These are phyloP conservation scores for Cataglyphis cursor DNA, from an alignment of 2,888 invertebrate species.

Conservation along the genomic window DNA sequence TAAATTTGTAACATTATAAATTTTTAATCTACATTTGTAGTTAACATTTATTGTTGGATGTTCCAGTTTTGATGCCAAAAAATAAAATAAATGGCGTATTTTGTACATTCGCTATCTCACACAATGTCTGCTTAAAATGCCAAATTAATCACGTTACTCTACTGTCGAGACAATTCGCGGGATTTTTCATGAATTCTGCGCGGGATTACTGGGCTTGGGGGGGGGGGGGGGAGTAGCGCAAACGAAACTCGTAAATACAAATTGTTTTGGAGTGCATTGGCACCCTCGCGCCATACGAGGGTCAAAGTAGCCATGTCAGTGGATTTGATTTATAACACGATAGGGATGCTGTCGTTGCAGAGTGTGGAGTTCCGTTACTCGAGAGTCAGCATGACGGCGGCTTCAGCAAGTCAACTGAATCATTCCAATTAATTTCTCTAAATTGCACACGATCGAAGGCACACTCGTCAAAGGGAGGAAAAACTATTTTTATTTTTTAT, in stretches of 20 bases:
- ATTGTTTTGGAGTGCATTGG: constrained; percentile 69
- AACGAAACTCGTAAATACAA: constrained; percentile 64
- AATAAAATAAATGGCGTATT: constrained; percentile 43
- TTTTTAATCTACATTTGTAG: background rate
- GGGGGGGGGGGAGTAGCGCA: background rate
- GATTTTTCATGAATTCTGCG: constrained; percentile 50
- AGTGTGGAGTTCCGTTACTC: constrained; percentile 48
- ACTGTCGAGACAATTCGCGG: constrained; percentile 47
- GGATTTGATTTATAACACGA: constrained; percentile 71
- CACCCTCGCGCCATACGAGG: constrained; percentile 59
- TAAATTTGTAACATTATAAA: constrained; percentile 14
- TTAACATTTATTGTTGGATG: constrained; percentile 27
- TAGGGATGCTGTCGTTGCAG: constrained; percentile 54
- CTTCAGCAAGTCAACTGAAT: constrained; percentile 60
- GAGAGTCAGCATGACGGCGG: constrained; percentile 73
- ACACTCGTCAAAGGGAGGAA: background rate
- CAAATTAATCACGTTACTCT: constrained; percentile 47
- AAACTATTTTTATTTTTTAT: background rate
- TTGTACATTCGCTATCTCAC: constrained; percentile 19
- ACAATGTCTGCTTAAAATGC: constrained; percentile 48
- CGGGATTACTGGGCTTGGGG: constrained; percentile 42
- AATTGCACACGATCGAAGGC: constrained; percentile 28
- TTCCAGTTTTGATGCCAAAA: constrained; percentile 28
- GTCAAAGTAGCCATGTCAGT: constrained; percentile 74
- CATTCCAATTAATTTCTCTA: constrained; percentile 57